These are phyloP conservation scores for Cantharis lateralis DNA, from an alignment of 2,888 invertebrate genomes.

Conservation along the genomic window DNA sequence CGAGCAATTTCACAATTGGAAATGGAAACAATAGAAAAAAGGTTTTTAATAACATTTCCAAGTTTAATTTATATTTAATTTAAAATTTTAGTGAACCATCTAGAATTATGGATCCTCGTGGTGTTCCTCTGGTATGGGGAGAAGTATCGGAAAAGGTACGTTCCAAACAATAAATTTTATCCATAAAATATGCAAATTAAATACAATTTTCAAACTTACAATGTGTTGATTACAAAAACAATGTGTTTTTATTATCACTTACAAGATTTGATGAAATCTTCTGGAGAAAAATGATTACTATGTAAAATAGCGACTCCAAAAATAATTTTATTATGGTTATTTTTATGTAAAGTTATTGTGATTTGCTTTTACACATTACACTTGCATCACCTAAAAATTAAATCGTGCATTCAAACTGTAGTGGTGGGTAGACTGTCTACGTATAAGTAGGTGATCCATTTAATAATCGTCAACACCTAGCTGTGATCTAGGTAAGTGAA, in stretches of 20 bases:
- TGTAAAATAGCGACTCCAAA: neutral
- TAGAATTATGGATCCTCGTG: neutral
- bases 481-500: neutral
- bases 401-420: neutral
- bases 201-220: neutral
- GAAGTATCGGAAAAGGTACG: neutral
- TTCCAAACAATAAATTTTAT: neutral
- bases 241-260: neutral
- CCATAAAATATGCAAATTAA: neutral
- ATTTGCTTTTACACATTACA: neutral
- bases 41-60: neutral
- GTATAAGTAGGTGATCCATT: neutral
- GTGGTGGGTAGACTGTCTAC: neutral
- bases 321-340: neutral
- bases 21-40: neutral
- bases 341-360: neutral
- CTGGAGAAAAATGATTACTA: neutral
- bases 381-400: neutral
- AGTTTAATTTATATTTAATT: neutral
- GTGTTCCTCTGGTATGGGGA: neutral
- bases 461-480: neutral
- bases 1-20: slow-evolving; percentile 20
- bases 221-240: neutral
- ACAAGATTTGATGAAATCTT: neutral
- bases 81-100: neutral